Conservation (phyloP, 2,797 vertebrate species). For the Tachyglossus aculeatus region DNA sequence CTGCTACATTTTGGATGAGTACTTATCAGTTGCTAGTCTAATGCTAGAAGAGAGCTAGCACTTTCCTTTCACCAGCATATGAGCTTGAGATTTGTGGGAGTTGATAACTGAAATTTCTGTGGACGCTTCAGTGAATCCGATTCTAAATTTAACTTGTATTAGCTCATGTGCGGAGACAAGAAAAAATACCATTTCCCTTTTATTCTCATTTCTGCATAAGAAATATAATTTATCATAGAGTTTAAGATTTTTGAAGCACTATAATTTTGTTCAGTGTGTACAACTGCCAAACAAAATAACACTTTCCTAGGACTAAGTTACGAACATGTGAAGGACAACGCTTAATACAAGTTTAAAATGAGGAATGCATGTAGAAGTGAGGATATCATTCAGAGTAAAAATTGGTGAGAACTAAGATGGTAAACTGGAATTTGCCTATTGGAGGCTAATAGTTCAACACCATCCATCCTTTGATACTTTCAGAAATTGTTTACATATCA, state of each 20-base stretch:
- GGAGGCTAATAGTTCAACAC: slow-evolving; percentile 1
- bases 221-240: not conserved
- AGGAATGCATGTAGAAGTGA: not conserved
- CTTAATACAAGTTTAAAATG: not conserved
- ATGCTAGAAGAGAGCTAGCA: slow-evolving; percentile 13
- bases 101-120: slow-evolving; percentile 3
- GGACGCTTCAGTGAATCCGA: slow-evolving; percentile 1
- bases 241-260: not conserved
- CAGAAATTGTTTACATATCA: slow-evolving; percentile 3
- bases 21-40: slow-evolving; percentile 27
- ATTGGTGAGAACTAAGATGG: not conserved
- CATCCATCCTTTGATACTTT: not conserved
- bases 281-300: not conserved
- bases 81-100: slow-evolving; percentile 12
- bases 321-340: not conserved
- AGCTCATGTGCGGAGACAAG: not conserved
- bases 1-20: slow-evolving; percentile 10
- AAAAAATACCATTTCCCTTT: not conserved
- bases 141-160: not conserved
- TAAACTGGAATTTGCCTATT: too few species aligned
- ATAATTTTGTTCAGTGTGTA: not conserved
- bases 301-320: not conserved
- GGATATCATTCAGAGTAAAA: not conserved
- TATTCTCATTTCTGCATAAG: not conserved
- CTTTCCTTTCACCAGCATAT: not conserved